Conservation (phyloP, 2,888 invertebrate species). For the Amblyjoppa proteus region DNA sequence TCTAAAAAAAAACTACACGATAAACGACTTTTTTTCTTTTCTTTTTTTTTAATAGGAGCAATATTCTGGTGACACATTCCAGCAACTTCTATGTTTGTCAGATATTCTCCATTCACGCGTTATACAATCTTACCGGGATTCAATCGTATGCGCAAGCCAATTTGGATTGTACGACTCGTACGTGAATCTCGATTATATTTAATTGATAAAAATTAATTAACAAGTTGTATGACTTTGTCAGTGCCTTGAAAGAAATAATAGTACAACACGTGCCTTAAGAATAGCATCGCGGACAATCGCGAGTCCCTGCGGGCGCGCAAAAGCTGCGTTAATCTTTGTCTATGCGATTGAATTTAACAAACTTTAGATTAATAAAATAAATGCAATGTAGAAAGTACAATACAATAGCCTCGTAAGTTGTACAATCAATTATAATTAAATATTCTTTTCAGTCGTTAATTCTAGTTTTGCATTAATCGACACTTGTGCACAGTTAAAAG, state of each 20-base stretch:
- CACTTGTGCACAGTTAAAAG: neutral
- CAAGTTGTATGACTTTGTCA: conserved; percentile 38
- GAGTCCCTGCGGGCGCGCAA: neutral
- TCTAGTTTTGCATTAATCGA: conserved; percentile 21
- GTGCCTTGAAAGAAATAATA: conserved; percentile 55
- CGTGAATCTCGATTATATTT: conserved; percentile 36
- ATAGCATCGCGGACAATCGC: conserved; percentile 1
- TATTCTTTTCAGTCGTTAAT: conserved; percentile 43
- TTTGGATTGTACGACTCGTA: conserved; percentile 24
- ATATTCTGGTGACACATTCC: conserved; percentile 66
- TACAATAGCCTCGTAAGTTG: conserved; percentile 44
- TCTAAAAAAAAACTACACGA: neutral
- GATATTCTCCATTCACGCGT: conserved; percentile 24
- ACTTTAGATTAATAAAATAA: conserved; percentile 6
- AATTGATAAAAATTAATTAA: neutral
- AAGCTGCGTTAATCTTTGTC: neutral
- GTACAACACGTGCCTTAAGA: conserved; percentile 63
- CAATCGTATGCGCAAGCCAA: conserved; percentile 24
- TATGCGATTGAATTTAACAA: conserved; percentile 35
- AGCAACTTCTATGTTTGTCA: conserved; percentile 53
- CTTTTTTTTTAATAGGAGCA: conserved; percentile 1
- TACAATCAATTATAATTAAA: conserved; percentile 29
- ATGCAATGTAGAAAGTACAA: conserved; percentile 29
- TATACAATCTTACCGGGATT: conserved; percentile 10
- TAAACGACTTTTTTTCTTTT: conserved; percentile 15